phyloP scores from a whole-genome alignment of 2,888 invertebrate genomes.

The Cristatella mucedo region DNA sequence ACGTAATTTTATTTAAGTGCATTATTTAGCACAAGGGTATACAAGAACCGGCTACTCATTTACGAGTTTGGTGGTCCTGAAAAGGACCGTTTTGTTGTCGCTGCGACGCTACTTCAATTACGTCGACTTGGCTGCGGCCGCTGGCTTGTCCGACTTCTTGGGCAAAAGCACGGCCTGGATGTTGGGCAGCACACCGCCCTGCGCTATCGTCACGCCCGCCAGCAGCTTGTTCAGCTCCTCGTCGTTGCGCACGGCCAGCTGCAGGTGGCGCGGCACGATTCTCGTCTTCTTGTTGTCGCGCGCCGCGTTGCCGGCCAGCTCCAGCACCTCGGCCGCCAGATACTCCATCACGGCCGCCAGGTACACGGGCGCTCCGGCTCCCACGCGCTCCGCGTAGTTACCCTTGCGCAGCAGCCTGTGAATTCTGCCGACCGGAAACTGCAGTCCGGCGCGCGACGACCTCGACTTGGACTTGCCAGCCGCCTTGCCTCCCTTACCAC shows the following conservation, averaged over 20 bases:
- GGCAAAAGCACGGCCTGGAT: conserved; percentile 59
- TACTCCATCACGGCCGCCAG: conserved; percentile 40
- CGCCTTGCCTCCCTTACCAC: conserved; percentile 39
- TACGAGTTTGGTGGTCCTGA: not conserved
- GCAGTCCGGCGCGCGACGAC: conserved; percentile 36
- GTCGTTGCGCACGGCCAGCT: conserved; percentile 61
- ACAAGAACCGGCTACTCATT: no score
- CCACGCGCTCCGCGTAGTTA: conserved; percentile 38
- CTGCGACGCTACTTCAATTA: not conserved
- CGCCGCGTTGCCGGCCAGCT: conserved; percentile 39
- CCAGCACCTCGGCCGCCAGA: conserved; percentile 47
- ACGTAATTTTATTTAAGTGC: no score
- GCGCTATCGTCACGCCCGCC: conserved; percentile 59
- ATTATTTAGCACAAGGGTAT: no score
- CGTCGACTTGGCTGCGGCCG: no score
- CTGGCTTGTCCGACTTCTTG: conserved; percentile 45
- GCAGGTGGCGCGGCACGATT: conserved; percentile 59
- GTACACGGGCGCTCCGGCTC: conserved; percentile 39
- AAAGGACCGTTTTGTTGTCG: conserved; percentile 10
- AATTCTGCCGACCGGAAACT: conserved; percentile 39
- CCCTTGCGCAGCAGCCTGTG: conserved; percentile 37
- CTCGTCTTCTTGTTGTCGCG: conserved; percentile 47
- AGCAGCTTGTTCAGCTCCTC: conserved; percentile 61
- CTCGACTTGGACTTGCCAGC: conserved; percentile 36
- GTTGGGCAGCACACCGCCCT: conserved; percentile 66